Base-by-base conservation (phyloP, 2,888 invertebrate genomes). In the Melikaiella ostensackeni region DNA sequence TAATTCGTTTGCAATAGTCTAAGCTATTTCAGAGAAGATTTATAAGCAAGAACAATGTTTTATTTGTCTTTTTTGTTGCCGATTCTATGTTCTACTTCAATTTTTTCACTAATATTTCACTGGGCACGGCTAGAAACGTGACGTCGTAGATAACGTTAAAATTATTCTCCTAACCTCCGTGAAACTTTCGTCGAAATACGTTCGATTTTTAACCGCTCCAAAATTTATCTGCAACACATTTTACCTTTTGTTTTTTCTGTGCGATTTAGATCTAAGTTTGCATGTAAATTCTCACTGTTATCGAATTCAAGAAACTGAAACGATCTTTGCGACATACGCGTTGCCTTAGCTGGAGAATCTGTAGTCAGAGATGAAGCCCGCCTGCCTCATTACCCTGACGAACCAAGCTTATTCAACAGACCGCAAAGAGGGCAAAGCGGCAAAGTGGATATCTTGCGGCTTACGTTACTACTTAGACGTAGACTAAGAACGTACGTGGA, bases 311-410 rank as follows among this genome's bases (percentile, higher is more conserved):
- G 21, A 30, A 50, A 70, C 42, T 66, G 46, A 66, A 27, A 46
- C 27, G 50, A 55, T 50, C 30, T 55, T 70, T 70, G 79, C 81
- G 81, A 83, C 83, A 83, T 79, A 77, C 76, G 81, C 77, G 77
- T 75, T 63, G 80, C 74, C 75, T 78, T 82, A 79, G 42, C 5
- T 30, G 30, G 30, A 30, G 78, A 80, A 84, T 83, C 81, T 81
- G 55, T 79, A 80, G 80, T 76, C 78, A 76, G 81, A 85, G 86
- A 87, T 83, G 84, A 87, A 84, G 80, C 85, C 84, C 81, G 79
- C 86, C 84, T 84, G 85, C 83, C 89, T 89, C 89, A 89, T 90
- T 90, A 89, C 88, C 87, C 86, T 86, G 84, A 85, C 86, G 84
- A 84, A 84, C 86, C 84, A 79, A 88, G 87, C 88, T 90, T 90